Percentiles rank a stretch among this genome's conserved stretches.
phyloP scores from a whole-genome alignment of 2,113 vertebrate genomes.

The Vanacampus margaritifer region DNA sequence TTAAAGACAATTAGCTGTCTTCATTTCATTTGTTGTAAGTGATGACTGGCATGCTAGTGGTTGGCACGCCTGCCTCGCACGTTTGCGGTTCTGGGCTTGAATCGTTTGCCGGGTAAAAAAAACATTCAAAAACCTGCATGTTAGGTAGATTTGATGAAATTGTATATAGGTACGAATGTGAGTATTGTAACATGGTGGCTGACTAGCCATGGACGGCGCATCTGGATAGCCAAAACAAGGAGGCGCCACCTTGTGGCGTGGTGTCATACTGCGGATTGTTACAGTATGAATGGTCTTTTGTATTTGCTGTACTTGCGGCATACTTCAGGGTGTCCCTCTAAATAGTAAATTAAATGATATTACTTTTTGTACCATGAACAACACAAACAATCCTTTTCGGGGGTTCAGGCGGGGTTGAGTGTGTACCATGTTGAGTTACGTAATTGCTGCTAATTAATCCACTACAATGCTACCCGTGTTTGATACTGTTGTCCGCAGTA shows the following conservation, averaged over 20 bases:
- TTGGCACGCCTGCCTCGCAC: neutral
- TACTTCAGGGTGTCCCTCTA: neutral
- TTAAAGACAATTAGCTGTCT: slow-evolving; percentile 3
- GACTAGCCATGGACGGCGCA: too few relatives aligned
- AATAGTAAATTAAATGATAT: neutral
- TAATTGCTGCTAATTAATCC: slow-evolving; percentile 70
- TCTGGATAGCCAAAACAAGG: too few relatives aligned
- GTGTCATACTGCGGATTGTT: too few relatives aligned
- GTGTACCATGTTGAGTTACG: slow-evolving; percentile 55
- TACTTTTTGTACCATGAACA: neutral
- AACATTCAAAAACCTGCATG: too few relatives aligned
- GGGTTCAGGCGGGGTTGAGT: slow-evolving; percentile 42
- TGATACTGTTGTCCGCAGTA: too few relatives aligned
- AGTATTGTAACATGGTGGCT: too few relatives aligned
- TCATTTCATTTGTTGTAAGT: neutral
- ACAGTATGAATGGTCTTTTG: too few relatives aligned
- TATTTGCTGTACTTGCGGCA: neutral
- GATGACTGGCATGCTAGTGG: neutral
- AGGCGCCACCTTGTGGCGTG: too few relatives aligned
- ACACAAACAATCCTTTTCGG: slow-evolving; percentile 45
- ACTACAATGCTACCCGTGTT: slow-evolving; percentile 55
- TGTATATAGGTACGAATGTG: too few relatives aligned
- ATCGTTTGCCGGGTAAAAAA: too few relatives aligned
- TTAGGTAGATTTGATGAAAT: too few relatives aligned
- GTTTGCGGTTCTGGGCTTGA: neutral